A percentile compares a stretch with the other conserved stretches of the same genome.
Conservation (phyloP, 2,888 invertebrate species). For the Drosophila multiciliata region DNA sequence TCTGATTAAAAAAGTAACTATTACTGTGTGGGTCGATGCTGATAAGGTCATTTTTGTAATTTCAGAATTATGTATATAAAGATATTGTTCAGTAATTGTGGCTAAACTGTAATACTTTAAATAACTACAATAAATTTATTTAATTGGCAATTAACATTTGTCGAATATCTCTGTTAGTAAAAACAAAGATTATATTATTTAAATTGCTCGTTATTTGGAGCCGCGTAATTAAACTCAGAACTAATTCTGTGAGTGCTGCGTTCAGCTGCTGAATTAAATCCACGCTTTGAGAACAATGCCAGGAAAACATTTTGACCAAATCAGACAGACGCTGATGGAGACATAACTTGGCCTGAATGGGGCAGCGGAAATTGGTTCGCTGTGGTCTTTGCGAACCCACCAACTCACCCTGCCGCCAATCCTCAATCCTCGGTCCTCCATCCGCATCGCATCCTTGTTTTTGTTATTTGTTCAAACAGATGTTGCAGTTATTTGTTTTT, state of each 20-base stretch:
- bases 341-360: slow-evolving; percentile 47
- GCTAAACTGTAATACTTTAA: not conserved
- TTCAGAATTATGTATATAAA: not conserved
- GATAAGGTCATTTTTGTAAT: not conserved
- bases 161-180: not conserved
- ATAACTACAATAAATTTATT: no score
- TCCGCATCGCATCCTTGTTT: slow-evolving; percentile 58
- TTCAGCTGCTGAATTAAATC: slow-evolving; percentile 17
- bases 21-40: no score
- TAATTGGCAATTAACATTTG: not conserved
- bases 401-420: not conserved
- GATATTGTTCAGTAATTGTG: not conserved
- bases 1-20: not conserved
- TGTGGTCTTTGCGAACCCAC: slow-evolving; percentile 36
- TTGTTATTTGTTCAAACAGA: slow-evolving; percentile 74
- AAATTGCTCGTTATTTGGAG: not conserved
- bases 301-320: slow-evolving; percentile 18
- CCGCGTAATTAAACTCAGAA: slow-evolving; percentile 8
- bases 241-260: slow-evolving; percentile 9
- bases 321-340: slow-evolving; percentile 29
- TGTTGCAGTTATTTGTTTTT: slow-evolving; percentile 64
- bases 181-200: not conserved
- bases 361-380: slow-evolving; percentile 54
- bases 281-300: not conserved
- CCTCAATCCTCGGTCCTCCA: not conserved